A percentile compares a stretch with the other conserved stretches of the same genome.
Conservation (phyloP, 1,140 invertebrate species). For the Bombyx mandarina region DNA sequence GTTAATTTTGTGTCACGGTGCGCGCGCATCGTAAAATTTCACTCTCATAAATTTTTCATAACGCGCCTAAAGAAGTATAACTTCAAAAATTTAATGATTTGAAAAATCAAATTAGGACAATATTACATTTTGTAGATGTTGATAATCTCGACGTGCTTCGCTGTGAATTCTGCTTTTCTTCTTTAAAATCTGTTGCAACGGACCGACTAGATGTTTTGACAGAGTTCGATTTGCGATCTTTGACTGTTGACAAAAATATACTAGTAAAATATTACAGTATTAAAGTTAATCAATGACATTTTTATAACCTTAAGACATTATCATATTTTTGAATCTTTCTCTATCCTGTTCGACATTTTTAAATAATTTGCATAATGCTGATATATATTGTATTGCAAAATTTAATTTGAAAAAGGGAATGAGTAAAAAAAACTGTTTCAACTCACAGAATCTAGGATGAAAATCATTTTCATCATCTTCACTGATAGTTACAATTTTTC, state of each 20-base stretch:
- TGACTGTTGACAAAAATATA: constrained; percentile 17
- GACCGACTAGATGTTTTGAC: constrained; percentile 26
- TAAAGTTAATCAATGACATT: too few relatives aligned
- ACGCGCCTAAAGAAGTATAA: too few relatives aligned
- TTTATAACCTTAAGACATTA: too few relatives aligned
- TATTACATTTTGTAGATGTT: constrained; percentile 31
- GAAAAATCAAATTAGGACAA: neutral
- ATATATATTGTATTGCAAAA: too few relatives aligned
- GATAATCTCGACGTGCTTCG: constrained; percentile 30
- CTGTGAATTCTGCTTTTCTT: constrained; percentile 22
- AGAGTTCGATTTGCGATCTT: constrained; percentile 15
- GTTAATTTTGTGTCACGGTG: too few relatives aligned
- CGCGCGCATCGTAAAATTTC: too few relatives aligned
- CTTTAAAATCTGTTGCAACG: constrained; percentile 22
- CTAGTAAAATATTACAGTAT: too few relatives aligned
- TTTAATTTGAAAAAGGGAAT: too few relatives aligned
- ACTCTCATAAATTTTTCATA: too few relatives aligned
- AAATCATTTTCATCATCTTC: constrained; percentile 43
- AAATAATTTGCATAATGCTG: too few relatives aligned
- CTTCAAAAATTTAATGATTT: neutral
- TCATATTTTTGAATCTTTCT: too few relatives aligned
- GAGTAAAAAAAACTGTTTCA: constrained; percentile 3
- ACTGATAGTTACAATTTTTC: constrained; percentile 50
- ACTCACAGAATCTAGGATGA: constrained; percentile 42
- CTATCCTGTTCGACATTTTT: too few relatives aligned